Conservation (phyloP, 1,140 invertebrate genomes). For the Yoshiicerus persimilis region DNA sequence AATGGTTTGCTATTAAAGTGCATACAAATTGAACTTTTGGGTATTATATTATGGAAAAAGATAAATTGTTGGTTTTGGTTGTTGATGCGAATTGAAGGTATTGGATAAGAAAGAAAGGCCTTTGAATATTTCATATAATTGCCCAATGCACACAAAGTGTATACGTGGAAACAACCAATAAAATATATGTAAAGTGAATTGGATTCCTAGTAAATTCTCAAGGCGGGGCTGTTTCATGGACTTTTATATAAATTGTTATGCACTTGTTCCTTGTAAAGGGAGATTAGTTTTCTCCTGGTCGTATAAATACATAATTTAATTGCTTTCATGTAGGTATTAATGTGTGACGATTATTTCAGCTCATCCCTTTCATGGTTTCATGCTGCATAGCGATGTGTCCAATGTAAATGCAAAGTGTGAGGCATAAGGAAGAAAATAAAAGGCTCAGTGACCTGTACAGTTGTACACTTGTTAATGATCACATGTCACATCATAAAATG, state of each 20-base stretch:
- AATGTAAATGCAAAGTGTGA: neutral
- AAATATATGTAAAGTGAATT: neutral
- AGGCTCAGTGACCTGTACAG: neutral
- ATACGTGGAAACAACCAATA: neutral
- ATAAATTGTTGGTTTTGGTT: too few relatives aligned
- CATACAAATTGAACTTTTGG: too few relatives aligned
- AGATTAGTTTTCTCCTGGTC: neutral
- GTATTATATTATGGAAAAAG: too few relatives aligned
- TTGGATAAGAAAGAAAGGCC: too few relatives aligned
- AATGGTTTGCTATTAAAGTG: too few relatives aligned
- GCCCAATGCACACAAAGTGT: neutral
- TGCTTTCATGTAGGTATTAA: neutral
- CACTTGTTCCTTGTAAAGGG: neutral
- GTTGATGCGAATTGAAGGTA: too few relatives aligned
- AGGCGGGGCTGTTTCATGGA: neutral
- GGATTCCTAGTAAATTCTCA: neutral
- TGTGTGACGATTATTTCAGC: neutral
- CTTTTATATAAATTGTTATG: neutral
- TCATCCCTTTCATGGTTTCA: neutral
- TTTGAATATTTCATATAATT: too few relatives aligned
- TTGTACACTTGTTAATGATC: neutral
- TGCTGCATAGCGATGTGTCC: neutral
- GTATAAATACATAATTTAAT: neutral
- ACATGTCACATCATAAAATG: neutral
- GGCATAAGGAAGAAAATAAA: neutral